Evolutionary conservation across 2,113 vertebrate species (phyloP), one percentile per base, ranked within the genome.

Genomic region (Microcebus murinus): DNA sequence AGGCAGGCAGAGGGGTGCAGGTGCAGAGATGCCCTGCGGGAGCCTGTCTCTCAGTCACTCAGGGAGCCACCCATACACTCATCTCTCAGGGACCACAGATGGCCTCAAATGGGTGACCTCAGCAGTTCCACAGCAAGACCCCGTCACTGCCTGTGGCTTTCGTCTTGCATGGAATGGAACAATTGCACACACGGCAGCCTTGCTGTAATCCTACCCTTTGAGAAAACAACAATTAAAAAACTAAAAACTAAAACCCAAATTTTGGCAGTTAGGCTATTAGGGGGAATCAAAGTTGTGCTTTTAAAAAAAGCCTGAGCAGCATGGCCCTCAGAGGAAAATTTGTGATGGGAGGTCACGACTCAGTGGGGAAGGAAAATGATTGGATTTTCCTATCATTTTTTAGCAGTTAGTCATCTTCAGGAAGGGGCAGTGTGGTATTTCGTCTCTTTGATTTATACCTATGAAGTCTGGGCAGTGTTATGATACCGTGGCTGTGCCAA

Each of bases 101-200:
- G 87, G 74, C 71, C 70, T 89, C 27, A 77, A 65, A 80, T 14
- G 42, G 27, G 71, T 25, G 50, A 90, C 89, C 76, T 95, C 86
- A 97, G 97, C 89, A 87, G 81, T 95, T 93, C 93, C 81, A 77
- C 55, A 76, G 3, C 5, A 45, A 89, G 91, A 93, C 71, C 94
- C 92, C 93, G 70, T 95, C 81, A 96, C 97, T 96, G 91, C 68
- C 27, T 0, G 5, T 63, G 93, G 77, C 95, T 94, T 87, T 93
- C n/a, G 70, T 74, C 74, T 80, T 27, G 52, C 39, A 18, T 71
- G 83, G 73, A 77, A 39, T 39, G 93, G 68, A 83, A 94, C 6
- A 21, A 36, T 76, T 77, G 52, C 94, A 20, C 52, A 48, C 77
- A 79, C 52, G 59, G 80, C 84, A 48, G 77, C 65, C 77, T 84